Evolutionary conservation across 2,797 vertebrate species (phyloP), one percentile per base, ranked within the genome.

Genomic region (Pipistrellus pipistrellus): DNA sequence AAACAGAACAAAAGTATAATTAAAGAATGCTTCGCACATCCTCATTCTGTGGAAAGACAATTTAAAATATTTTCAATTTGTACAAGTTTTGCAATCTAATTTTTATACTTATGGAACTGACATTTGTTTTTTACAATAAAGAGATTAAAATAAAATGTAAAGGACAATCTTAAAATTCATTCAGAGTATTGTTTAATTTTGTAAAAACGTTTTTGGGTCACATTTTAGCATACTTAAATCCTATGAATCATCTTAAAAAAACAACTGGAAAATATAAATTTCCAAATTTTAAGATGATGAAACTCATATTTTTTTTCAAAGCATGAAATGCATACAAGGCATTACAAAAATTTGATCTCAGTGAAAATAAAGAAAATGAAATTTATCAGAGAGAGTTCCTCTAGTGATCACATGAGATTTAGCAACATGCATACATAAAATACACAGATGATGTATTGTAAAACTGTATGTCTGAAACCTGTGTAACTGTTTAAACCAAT

Each of bases 51-150:
- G 4, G n/a, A 55, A 83, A 48, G 17, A 75, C 78, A 75, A 51
- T n/a, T 48, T 51, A 57, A 80, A 75, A 75, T 81, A 73, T 57
- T 87, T 92, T 86, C 15, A n/a, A 84, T 48, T 38, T 91, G 7
- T 35, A 21, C 17, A 53, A 59, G 46, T n/a, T 87, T 83, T 90
- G 57, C 3, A 92, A 48, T 0, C 4, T 35, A 35, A n/a, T 51
- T 64, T 12, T 81, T 10, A 30, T 62, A 38, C 1, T 55, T 30
- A 57, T 30, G 3, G 9, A 88, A 75, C 1, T 82, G 53, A 73
- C 17, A 30, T 35, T 35, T 25, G 68, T 77, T 85, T 30, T 72
- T 81, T 85, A 35, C 0, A 90, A 77, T 44, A 62, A 93, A 21
- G 9, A 85, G 32, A 17, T 32, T 71, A 38, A 35, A 75, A 30